A percentile compares a stretch with the other conserved stretches of the same genome.
phyloP scores from a whole-genome alignment of 2,113 vertebrate genomes.

The Etia nguti region DNA sequence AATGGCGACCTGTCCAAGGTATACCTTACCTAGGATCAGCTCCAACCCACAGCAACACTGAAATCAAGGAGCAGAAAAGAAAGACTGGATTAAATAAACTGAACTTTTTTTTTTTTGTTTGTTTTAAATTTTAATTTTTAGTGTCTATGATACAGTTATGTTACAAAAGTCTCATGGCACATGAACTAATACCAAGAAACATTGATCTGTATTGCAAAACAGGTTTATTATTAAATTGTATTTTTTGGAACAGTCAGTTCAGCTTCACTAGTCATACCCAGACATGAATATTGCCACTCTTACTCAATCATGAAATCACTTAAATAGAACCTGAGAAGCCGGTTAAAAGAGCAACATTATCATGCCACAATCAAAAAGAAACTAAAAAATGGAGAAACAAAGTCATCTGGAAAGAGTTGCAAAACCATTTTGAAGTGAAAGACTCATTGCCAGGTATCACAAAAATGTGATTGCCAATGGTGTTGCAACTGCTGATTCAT shows the following conservation, averaged over 20 bases:
- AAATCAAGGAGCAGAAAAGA: neutral
- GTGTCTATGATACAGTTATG: neutral
- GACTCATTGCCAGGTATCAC: neutral
- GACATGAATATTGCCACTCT: fast-evolving
- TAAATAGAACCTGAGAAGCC: neutral
- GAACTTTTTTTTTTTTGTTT: neutral
- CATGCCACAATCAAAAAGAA: neutral
- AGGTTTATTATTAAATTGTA: neutral
- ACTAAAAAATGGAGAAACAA: neutral
- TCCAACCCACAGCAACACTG: neutral
- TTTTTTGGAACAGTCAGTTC: neutral
- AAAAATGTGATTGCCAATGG: neutral
- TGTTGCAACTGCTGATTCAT: neutral
- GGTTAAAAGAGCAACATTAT: neutral
- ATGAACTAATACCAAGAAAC: neutral
- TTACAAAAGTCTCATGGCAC: neutral
- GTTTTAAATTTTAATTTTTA: neutral
- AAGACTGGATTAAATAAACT: neutral
- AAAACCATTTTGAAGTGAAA: neutral
- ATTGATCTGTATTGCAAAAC: neutral
- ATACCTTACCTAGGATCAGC: neutral
- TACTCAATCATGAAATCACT: neutral
- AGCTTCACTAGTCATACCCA: neutral
- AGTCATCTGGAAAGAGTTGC: neutral
- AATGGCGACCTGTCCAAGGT: fast-evolving